Evolutionary conservation across 2,797 vertebrate species (phyloP), one percentile per base, ranked within the genome.

Genomic region (Morus bassanus): DNA sequence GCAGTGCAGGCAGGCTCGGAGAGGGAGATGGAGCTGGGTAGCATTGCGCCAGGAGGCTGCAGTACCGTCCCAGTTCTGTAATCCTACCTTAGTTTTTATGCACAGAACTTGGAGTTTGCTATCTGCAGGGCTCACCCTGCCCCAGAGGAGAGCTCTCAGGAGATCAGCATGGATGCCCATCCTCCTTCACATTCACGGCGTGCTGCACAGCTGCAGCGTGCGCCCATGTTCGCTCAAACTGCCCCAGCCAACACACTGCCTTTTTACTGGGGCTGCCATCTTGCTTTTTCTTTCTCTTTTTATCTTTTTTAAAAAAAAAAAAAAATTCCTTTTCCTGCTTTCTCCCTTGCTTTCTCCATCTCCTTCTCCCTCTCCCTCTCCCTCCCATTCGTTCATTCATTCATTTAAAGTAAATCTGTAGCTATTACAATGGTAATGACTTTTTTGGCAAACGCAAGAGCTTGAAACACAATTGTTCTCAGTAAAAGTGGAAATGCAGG

Each of bases 401-500:
- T 85, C 43, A 64, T 85, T 93, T 77, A 27, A 83, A 88, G 45
- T 41, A 88, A 63, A 83, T 83, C 45, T 75, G 53, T 65, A 78
- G 69, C 79, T 75, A 64, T 94, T 93, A 89, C 28, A 43, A 37
- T 28, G 45, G 41, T 91, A 92, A 87, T 89, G 86, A 74, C 74
- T 67, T 70, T 85, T 84, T 89, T 61, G 84, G 76, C 65, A 92
- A 77, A 63, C 67, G 4, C 8, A 37, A 75, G 60, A 80, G 41
- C 57, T 61, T 30, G 75, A 64, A 89, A 46, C 16, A 48, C 30
- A 37, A 30, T 43, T 13, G 5, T 67, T 68, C 59, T 88, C 56
- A 23, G 51, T 19, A 24, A 2, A 14, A 87, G 70, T 73, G 76
- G 65, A 79, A 91, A 39, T 11, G 37, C 16, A 8, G 63, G 10